These are phyloP conservation scores for Schizopygopsis pylzovi DNA, from an alignment of 2,797 vertebrate species.

Conservation along the genomic window DNA sequence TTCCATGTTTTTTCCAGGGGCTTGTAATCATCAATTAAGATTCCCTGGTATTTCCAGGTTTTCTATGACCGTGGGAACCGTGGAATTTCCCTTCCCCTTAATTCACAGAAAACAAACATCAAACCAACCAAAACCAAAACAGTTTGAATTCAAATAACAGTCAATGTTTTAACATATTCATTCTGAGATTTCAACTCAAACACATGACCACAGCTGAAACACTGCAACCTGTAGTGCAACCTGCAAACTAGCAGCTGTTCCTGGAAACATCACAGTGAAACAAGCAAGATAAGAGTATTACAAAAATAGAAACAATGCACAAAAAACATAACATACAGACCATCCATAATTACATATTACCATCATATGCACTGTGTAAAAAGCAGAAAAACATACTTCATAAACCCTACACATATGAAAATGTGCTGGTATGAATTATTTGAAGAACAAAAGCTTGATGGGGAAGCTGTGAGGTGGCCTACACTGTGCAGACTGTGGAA, in stretches of 20 bases:
- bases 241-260: constrained; percentile 21
- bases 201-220: background rate
- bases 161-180: background rate
- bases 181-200: background rate
- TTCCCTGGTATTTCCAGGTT: background rate
- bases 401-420: background rate
- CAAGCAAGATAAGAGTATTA: background rate
- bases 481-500: constrained; percentile 38
- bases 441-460: constrained; percentile 23
- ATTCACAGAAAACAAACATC: background rate
- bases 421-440: background rate
- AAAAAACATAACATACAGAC: background rate
- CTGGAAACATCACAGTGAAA: background rate
- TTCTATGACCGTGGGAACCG: background rate
- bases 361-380: background rate
- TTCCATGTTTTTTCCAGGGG: background rate
- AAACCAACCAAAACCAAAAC: background rate
- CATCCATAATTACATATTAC: constrained; percentile 3
- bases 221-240: constrained; percentile 16
- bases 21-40: background rate
- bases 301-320: background rate
- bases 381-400: background rate
- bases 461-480: constrained; percentile 23
- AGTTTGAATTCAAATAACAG: background rate
- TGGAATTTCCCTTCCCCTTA: background rate